These are phyloP conservation scores for Kryptolebias ocellatus DNA, from an alignment of 2,797 vertebrate species.

Conservation along the genomic window DNA sequence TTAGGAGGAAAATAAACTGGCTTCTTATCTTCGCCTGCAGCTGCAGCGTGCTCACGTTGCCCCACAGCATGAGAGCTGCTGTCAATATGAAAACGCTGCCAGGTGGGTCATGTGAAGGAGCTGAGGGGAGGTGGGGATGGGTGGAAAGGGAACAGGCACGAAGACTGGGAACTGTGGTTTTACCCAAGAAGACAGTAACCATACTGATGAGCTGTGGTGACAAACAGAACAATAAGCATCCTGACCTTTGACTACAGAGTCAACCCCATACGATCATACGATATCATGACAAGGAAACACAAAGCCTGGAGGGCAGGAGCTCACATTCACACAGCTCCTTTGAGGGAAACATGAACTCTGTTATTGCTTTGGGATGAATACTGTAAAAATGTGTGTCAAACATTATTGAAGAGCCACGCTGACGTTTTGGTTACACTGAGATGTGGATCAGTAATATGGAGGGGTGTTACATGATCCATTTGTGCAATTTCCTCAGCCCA, in stretches of 20 bases:
- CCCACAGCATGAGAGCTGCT: slow-evolving; percentile 55
- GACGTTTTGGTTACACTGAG: slow-evolving; percentile 47
- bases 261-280: slow-evolving; percentile 3
- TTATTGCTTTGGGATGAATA: slow-evolving; percentile 52
- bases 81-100: slow-evolving; percentile 54
- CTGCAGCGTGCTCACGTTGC: slow-evolving; percentile 53
- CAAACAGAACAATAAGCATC: slow-evolving; percentile 7
- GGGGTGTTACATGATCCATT: background rate
- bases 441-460: too few species aligned
- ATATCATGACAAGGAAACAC: background rate
- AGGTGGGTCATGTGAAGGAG: slow-evolving; percentile 56
- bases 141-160: slow-evolving; percentile 25
- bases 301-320: slow-evolving; percentile 8
- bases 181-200: slow-evolving; percentile 22
- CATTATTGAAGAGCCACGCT: slow-evolving; percentile 58
- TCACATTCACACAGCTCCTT: slow-evolving; percentile 13
- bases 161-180: slow-evolving; percentile 9
- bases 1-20: slow-evolving; percentile 61
- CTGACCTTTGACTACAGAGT: slow-evolving; percentile 31
- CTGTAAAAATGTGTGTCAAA: slow-evolving; percentile 26
- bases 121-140: slow-evolving; percentile 17
- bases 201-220: slow-evolving; percentile 4
- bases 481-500: slow-evolving; percentile 18
- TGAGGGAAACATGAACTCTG: slow-evolving; percentile 29
- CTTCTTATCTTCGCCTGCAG: slow-evolving; percentile 75